These are phyloP conservation scores for Drosophila infuscata DNA, from an alignment of 2,888 invertebrate genomes.

Conservation along the genomic window DNA sequence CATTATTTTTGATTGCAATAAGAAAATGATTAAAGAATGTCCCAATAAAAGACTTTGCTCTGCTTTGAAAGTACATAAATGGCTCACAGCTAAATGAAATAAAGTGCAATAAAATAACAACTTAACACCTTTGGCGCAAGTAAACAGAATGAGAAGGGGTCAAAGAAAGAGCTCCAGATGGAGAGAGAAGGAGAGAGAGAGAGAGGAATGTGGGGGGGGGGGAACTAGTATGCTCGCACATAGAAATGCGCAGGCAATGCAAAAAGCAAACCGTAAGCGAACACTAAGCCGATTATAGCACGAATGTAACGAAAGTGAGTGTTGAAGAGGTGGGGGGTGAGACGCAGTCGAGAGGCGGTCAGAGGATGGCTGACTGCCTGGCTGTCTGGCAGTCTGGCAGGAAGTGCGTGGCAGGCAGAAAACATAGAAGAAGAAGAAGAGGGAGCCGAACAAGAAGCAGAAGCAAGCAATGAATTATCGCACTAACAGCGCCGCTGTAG, in stretches of 20 bases:
- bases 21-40: slow-evolving; percentile 41
- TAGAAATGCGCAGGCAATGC: slow-evolving; percentile 72
- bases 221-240: slow-evolving; percentile 44
- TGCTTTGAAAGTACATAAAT: slow-evolving; percentile 39
- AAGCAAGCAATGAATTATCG: slow-evolving; percentile 73
- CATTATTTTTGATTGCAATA: background rate
- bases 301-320: slow-evolving; percentile 70
- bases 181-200: background rate
- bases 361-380: slow-evolving; percentile 42
- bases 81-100: slow-evolving; percentile 68
- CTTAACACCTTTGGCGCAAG: slow-evolving; percentile 74
- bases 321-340: background rate
- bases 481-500: slow-evolving; percentile 63
- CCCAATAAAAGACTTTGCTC: slow-evolving; percentile 44
- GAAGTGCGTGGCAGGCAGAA: slow-evolving; percentile 72
- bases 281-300: slow-evolving; percentile 80
- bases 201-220: slow-evolving; percentile 59
- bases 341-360: slow-evolving; percentile 23
- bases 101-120: slow-evolving; percentile 78
- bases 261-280: slow-evolving; percentile 76
- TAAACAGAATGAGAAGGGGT: slow-evolving; percentile 30
- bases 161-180: background rate
- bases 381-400: slow-evolving; percentile 59
- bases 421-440: slow-evolving; percentile 28
- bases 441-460: slow-evolving; percentile 23